phyloP scores from a whole-genome alignment of 2,113 vertebrate species.

The Delphinapterus leucas region DNA sequence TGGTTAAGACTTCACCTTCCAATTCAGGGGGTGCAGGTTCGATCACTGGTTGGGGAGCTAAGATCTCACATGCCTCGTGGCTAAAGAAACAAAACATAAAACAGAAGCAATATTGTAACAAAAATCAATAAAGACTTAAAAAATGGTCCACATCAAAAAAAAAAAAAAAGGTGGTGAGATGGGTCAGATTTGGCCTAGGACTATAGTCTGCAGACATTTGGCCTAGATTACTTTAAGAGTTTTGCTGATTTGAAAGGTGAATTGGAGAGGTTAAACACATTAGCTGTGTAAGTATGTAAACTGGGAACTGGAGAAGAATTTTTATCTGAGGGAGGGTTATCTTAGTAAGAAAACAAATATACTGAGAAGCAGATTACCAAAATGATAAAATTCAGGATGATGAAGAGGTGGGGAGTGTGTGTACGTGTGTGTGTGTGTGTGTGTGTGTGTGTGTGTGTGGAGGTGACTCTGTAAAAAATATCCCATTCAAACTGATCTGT shows the following conservation, averaged over 20 bases:
- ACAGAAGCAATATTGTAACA: no score
- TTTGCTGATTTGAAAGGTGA: background rate
- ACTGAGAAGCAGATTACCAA: background rate
- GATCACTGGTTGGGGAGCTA: no score
- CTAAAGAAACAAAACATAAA: no score
- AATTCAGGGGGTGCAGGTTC: no score
- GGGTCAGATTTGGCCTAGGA: background rate
- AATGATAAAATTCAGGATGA: background rate
- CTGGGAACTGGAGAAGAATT: background rate
- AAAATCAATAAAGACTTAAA: no score
- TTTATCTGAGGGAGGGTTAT: background rate
- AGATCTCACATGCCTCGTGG: no score
- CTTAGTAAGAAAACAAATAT: background rate
- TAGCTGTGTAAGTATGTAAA: background rate
- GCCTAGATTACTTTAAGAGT: background rate
- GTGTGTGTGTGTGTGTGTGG: background rate
- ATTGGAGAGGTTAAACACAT: background rate
- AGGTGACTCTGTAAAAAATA: background rate
- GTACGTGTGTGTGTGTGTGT: background rate
- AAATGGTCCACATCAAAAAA: no score
- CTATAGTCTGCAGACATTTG: background rate
- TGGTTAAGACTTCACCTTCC: no score
- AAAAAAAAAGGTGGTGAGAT: background rate
- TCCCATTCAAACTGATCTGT: background rate
- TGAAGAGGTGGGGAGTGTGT: background rate